Base-by-base conservation (phyloP, 92 coral and sea anemone genomes). In the Actinernus sp. region DNA sequence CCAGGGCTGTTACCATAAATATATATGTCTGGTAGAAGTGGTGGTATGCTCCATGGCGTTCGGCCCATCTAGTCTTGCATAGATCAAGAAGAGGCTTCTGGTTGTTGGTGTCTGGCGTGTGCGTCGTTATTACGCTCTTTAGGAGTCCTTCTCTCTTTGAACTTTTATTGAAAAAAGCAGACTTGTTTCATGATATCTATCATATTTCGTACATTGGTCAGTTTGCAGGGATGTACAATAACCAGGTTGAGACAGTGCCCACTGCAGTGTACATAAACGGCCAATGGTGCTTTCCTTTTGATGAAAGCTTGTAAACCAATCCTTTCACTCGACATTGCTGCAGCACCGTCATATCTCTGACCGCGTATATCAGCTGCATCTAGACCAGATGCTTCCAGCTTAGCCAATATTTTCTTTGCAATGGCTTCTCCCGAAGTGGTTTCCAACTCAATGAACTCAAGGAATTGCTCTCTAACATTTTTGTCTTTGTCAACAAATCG, bases 301-400 rank as follows among this genome's bases (percentile, higher is more conserved):
- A 74, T 59, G 21, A 65, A 40, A 3, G 59, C 58, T 45, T 67
- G 74, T 22, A 81, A 31, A 39, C 74, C 81, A 12, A 74, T 63
- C 18, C 51, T 53, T 44, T 61, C 72, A 25, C 87, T 77, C 51
- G 61, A 74, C 57, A 82, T 55, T 24, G 74, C 73, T 18, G 65
- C 81, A 22, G 88, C 78, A 34, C 83, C 83, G 49, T 82, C 73
- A 55, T 82, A 82, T 25, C 78, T 67, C 57, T 82, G 78, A 25
- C 78, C 78, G 39, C 72, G 48, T 25, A 74, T 31, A 21, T 74
- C 38, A 13, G 49, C n/a, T 43, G 49, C 49, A 43, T 43, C 49
- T 43, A 43, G 49, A n/a, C n/a, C n/a, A n/a, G n/a, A n/a, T n/a
- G n/a, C n/a, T n/a, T n/a, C n/a, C n/a, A n/a, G n/a, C n/a, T n/a